A percentile compares a stretch with the other conserved stretches of the same genome.
These are phyloP conservation scores for Erynnis tages DNA, from an alignment of 2,888 invertebrate genomes.

Conservation along the genomic window DNA sequence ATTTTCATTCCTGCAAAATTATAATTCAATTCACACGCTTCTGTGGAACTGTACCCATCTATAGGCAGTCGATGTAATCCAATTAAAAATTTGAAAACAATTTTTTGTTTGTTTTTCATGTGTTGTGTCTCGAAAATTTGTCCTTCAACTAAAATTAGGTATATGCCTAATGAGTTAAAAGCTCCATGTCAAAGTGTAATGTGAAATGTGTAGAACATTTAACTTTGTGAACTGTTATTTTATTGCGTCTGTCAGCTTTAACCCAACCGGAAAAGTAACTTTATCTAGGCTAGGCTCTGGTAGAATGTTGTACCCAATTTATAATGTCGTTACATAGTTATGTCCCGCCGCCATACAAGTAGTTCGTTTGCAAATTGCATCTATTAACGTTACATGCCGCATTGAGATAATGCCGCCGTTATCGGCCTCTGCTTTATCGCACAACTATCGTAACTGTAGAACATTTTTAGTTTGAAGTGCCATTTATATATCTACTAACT, in stretches of 20 bases:
- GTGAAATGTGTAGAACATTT: conserved; percentile 19
- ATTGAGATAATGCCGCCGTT: conserved; percentile 16
- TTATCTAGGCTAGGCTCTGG: conserved; percentile 28
- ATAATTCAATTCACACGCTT: no score
- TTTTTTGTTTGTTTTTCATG: not conserved
- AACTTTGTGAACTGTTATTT: conserved; percentile 30
- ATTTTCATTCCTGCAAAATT: no score
- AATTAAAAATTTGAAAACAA: not conserved
- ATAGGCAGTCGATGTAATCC: not conserved
- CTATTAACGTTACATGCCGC: conserved; percentile 18
- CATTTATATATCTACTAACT: not conserved
- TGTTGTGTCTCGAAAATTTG: conserved; percentile 1
- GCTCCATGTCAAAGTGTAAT: conserved; percentile 9
- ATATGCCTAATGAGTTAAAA: not conserved
- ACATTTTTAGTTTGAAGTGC: not conserved
- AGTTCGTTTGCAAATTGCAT: conserved; percentile 14
- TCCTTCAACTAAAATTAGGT: not conserved
- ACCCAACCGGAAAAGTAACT: conserved; percentile 27
- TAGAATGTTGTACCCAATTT: conserved; percentile 28
- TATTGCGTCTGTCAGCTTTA: conserved; percentile 30
- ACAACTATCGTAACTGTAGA: not conserved
- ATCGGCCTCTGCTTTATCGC: conserved; percentile 3
- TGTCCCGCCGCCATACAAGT: conserved; percentile 11
- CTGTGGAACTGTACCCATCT: no score
- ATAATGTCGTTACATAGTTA: conserved; percentile 27